Evolutionary conservation across 2,113 vertebrate genomes (phyloP).

Genomic region (Chaenogobius annularis): DNA sequence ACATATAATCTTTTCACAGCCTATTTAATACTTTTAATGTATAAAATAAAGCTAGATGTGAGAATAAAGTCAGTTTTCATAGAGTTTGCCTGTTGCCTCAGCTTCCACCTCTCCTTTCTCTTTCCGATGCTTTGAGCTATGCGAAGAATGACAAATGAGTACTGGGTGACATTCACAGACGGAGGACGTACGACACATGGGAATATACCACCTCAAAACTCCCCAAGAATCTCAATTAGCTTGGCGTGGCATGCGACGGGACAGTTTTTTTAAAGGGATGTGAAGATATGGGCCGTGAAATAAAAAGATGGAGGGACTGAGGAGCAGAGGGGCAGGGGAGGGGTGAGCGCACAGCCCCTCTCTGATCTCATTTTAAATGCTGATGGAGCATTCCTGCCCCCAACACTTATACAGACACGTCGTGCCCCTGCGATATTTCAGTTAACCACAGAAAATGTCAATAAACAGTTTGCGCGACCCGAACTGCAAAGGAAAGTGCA

Average conservation of each 20-base stretch:
- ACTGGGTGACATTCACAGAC: constrained; percentile 50
- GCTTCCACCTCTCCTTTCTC: constrained; percentile 56
- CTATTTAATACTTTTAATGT: neutral
- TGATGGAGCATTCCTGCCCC: constrained; percentile 58
- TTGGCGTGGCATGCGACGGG: constrained; percentile 2
- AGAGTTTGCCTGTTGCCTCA: neutral
- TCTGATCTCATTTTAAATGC: constrained; percentile 62
- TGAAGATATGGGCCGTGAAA: constrained; percentile 44
- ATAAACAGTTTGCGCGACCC: constrained; percentile 66
- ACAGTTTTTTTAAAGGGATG: constrained; percentile 5
- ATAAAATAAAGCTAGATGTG: neutral
- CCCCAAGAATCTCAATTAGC: constrained; percentile 48
- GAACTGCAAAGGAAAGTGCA: constrained; percentile 64
- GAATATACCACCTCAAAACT: constrained; percentile 53
- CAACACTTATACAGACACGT: constrained; percentile 29
- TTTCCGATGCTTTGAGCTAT: constrained; percentile 47
- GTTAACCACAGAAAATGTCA: constrained; percentile 73
- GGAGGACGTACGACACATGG: constrained; percentile 48
- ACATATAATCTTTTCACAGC: neutral
- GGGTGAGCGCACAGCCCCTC: constrained; percentile 32
- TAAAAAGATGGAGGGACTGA: constrained; percentile 39
- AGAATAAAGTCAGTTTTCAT: constrained; percentile 19
- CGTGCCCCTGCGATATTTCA: constrained; percentile 52
- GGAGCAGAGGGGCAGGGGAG: constrained; percentile 13
- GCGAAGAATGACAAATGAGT: constrained; percentile 66